A percentile compares a stretch with the other conserved stretches of the same genome.
These are phyloP conservation scores for Tragelaphus oryx DNA, from an alignment of 2,797 vertebrate genomes.

Conservation along the genomic window DNA sequence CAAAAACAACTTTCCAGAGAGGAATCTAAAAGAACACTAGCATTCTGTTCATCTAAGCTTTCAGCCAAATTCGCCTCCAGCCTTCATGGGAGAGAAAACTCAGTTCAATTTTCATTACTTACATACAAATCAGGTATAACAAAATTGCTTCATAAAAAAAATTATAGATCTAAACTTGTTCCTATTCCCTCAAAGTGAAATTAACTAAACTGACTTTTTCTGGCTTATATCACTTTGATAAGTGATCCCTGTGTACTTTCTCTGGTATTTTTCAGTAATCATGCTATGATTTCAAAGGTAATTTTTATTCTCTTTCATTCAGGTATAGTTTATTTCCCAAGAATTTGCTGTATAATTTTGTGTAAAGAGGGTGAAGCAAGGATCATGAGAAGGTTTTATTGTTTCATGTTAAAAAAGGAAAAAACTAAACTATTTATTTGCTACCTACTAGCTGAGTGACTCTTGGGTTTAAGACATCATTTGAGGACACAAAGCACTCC, in stretches of 20 bases:
- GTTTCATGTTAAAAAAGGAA: background rate
- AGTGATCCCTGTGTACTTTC: background rate
- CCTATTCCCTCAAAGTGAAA: constrained; percentile 36
- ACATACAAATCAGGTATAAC: constrained; percentile 57
- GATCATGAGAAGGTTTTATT: background rate
- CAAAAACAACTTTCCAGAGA: constrained; percentile 19
- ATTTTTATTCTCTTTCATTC: background rate
- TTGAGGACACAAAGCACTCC: background rate
- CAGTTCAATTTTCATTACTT: constrained; percentile 54
- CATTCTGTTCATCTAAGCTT: background rate
- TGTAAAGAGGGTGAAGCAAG: background rate
- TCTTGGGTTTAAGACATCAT: background rate
- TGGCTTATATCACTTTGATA: constrained; percentile 11
- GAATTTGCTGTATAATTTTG: constrained; percentile 21
- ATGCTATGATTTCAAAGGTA: background rate
- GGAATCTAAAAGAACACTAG: background rate
- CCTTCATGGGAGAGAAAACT: constrained; percentile 29
- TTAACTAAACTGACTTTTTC: constrained; percentile 49
- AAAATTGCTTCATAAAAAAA: constrained; percentile 66
- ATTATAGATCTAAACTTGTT: constrained; percentile 51
- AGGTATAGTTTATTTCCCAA: background rate
- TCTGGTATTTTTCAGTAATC: background rate
- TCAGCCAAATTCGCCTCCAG: constrained; percentile 54
- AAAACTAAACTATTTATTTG: background rate
- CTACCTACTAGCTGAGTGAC: background rate